Evolutionary conservation across 1,140 invertebrate species (phyloP), one percentile per base, ranked within the genome.

Genomic region (Cyrtorhinus lividipennis): DNA sequence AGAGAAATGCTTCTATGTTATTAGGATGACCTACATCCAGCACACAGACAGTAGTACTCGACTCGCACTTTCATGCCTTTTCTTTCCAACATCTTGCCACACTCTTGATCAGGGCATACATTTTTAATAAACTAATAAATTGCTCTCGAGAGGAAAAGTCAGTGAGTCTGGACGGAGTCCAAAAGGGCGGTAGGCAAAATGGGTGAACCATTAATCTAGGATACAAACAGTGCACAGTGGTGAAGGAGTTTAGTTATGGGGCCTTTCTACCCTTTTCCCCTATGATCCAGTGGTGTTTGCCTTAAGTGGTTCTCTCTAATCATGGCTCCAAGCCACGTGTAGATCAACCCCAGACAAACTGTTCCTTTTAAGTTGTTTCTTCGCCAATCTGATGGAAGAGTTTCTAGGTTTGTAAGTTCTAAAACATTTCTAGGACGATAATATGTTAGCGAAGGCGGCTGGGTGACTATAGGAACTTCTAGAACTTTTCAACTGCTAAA

Each of bases 261-360:
- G 10, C 48, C 20, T 20, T 22, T 53, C 48, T 15, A 20, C 48
- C 48, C n/a, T 20, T 53, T 53, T 22, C 20, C 20, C 48, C 48
- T 53, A 53, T 53, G 48, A 53, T 53, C 48, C 48, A 53, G 48
- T 53, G 48, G 48, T 22, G 48, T 53, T 53, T 53, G 8, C 48
- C 48, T 53, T 53, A 53, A 53, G 48, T 53, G 48, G 48, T 53
- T 53, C 48, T 53, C 48, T 53, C 48, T 53, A 53, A 53, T 53
- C 48, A 53, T 53, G 48, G 48, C 48, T 53, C 48, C 20, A 53
- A 12, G 48, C 48, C 48, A 53, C 48, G 48, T 15, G 48, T 53
- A 53, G 48, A 53, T 53, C 48, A 53, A 53, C 48, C 48, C 48
- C 20, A 53, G 48, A 53, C 48, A 53, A 53, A 53, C 48, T 53